Percentiles rank a stretch among this genome's conserved stretches.
Evolutionary conservation across 1,140 invertebrate species (phyloP).

Genomic region (Zaprionus lachaisei): DNA sequence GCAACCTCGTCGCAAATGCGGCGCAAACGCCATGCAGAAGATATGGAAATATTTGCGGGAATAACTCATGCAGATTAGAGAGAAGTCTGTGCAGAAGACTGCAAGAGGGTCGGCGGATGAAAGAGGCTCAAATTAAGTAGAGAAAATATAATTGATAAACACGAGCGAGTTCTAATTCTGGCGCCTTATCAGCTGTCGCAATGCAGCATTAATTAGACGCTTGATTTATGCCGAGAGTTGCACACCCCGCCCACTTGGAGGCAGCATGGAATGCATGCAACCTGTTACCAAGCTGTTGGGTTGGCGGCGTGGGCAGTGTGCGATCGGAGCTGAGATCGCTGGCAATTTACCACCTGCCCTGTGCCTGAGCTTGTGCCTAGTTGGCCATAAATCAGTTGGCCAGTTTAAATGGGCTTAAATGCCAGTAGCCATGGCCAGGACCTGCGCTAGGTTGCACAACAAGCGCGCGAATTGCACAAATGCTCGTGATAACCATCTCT

Average conservation of each 20-base stretch:
- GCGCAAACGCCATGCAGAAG: conserved; percentile 35
- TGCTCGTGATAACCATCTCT: conserved; percentile 57
- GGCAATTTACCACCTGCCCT: conserved; percentile 47
- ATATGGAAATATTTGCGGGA: conserved; percentile 66
- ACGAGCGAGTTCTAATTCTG: conserved; percentile 72
- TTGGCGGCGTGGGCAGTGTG: conserved; percentile 46
- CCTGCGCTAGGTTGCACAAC: conserved; percentile 40
- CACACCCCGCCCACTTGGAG: neutral
- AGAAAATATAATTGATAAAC: conserved; percentile 81
- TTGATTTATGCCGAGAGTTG: conserved; percentile 61
- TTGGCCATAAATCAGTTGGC: conserved; percentile 68
- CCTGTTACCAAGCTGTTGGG: neutral
- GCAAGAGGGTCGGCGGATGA: conserved; percentile 45
- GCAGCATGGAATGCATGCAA: neutral
- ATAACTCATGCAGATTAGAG: conserved; percentile 77
- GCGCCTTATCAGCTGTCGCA: conserved; percentile 51
- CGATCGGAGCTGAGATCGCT: neutral
- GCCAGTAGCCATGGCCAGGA: conserved; percentile 61
- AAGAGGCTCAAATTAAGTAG: conserved; percentile 71
- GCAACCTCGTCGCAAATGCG: conserved; percentile 36
- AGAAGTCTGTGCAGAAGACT: neutral
- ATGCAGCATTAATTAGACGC: conserved; percentile 72
- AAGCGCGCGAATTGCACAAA: conserved; percentile 64
- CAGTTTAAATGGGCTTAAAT: conserved; percentile 69
- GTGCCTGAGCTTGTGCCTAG: conserved; percentile 17